A percentile compares a stretch with the other conserved stretches of the same genome.
Evolutionary conservation across 2,888 invertebrate species (phyloP).

Genomic region (Eupithecia subumbrata): DNA sequence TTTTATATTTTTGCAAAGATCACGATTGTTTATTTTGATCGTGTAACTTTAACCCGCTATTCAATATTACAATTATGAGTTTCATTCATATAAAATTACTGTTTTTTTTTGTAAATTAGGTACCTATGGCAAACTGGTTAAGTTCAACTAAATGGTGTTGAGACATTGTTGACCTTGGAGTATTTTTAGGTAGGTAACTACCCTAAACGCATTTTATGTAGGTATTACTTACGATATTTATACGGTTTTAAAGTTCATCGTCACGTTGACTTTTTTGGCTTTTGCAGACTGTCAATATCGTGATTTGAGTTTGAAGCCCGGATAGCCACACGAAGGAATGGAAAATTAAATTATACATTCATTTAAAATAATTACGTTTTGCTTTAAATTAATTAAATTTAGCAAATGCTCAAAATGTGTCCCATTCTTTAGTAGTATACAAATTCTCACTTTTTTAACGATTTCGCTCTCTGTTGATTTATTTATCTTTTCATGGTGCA

Average conservation of each 20-base stretch:
- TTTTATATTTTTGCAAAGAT: conserved; percentile 25
- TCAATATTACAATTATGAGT: neutral
- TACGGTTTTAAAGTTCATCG: neutral
- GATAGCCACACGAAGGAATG: too few relatives aligned
- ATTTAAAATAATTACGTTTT: too few relatives aligned
- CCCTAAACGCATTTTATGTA: too few relatives aligned
- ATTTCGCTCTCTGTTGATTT: too few relatives aligned
- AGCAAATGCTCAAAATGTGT: too few relatives aligned
- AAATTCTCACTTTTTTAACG: too few relatives aligned
- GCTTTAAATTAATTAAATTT: too few relatives aligned
- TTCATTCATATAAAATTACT: neutral
- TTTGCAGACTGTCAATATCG: neutral
- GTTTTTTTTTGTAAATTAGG: neutral
- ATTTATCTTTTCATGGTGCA: too few relatives aligned
- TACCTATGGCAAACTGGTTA: too few relatives aligned
- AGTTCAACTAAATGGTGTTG: neutral
- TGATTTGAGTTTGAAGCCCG: neutral
- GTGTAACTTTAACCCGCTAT: neutral
- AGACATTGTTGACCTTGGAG: neutral
- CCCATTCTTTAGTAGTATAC: too few relatives aligned
- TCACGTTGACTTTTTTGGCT: neutral
- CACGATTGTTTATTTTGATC: conserved; percentile 14
- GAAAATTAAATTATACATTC: too few relatives aligned
- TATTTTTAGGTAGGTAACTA: too few relatives aligned
- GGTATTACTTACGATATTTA: neutral